These are phyloP conservation scores for Atlantisia rogersi DNA, from an alignment of 2,113 vertebrate species.

Conservation along the genomic window DNA sequence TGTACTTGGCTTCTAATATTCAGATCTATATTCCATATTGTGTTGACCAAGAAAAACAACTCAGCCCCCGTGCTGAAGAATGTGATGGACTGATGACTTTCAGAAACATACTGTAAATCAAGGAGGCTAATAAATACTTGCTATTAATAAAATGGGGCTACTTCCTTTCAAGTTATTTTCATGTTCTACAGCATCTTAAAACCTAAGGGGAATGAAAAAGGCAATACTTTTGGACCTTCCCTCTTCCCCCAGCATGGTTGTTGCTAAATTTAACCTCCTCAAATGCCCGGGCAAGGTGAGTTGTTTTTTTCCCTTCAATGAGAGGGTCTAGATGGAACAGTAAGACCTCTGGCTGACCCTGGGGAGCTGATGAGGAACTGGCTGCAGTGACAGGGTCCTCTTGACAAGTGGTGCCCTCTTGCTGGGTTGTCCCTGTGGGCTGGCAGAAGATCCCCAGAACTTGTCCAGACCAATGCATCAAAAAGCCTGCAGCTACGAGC, in stretches of 20 bases:
- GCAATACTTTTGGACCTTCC: background rate
- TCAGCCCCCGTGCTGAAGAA: constrained; percentile 61
- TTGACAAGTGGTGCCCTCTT: background rate
- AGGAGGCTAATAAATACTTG: constrained; percentile 71
- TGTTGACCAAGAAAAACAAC: constrained; percentile 63
- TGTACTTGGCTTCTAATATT: constrained; percentile 71
- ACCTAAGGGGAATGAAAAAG: background rate
- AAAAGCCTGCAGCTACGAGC: background rate
- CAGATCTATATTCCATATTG: constrained; percentile 67
- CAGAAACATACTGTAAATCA: constrained; percentile 68
- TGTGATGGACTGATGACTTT: constrained; percentile 66
- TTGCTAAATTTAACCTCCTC: background rate
- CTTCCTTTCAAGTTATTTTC: constrained; percentile 64
- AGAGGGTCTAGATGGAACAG: background rate
- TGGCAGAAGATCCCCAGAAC: constrained; percentile 1
- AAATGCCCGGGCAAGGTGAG: background rate
- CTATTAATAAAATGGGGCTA: constrained; percentile 59
- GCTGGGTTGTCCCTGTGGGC: background rate
- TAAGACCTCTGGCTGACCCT: background rate
- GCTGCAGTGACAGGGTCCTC: background rate
- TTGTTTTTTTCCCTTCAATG: background rate
- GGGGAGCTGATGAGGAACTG: background rate
- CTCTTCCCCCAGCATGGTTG: background rate
- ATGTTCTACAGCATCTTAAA: background rate
- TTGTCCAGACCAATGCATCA: background rate